Evolutionary conservation across 1,140 invertebrate genomes (phyloP).

Genomic region (Drosophila eugracilis): DNA sequence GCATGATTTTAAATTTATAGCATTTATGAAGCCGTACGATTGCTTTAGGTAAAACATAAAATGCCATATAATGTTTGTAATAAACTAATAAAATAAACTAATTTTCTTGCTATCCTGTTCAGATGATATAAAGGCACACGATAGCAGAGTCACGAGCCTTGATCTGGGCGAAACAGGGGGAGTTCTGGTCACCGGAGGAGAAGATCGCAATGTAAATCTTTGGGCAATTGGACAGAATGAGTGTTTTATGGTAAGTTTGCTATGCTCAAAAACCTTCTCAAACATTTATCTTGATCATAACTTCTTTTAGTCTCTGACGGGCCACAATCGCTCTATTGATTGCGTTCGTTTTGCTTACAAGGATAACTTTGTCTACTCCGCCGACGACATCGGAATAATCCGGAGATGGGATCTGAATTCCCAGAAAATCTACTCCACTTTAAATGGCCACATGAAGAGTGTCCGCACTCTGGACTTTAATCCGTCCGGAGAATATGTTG

Average conservation of each 20-base stretch:
- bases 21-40: too few relatives aligned
- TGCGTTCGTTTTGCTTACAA: slow-evolving; percentile 97
- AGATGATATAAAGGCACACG: slow-evolving; percentile 95
- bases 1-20: too few relatives aligned
- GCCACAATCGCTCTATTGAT: slow-evolving; percentile 96
- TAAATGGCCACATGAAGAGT: slow-evolving; percentile 96
- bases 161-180: slow-evolving; percentile 95
- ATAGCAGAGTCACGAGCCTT: slow-evolving; percentile 93
- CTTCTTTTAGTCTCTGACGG: slow-evolving; percentile 87
- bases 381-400: slow-evolving; percentile 95
- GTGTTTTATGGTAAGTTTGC: slow-evolving; percentile 94
- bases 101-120: slow-evolving; percentile 12
- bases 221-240: slow-evolving; percentile 98
- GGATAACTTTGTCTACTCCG: slow-evolving; percentile 98
- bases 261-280: too few relatives aligned
- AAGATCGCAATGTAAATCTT: slow-evolving; percentile 98
- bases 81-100: background rate
- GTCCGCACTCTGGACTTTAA: slow-evolving; percentile 98
- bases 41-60: too few relatives aligned
- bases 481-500: slow-evolving; percentile 97
- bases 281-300: background rate
- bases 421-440: slow-evolving; percentile 94
- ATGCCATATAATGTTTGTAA: too few relatives aligned
- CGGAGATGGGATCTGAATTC: slow-evolving; percentile 99
- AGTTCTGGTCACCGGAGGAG: slow-evolving; percentile 97